These are phyloP conservation scores for Pipa parva DNA, from an alignment of 2,113 vertebrate genomes.

Conservation along the genomic window DNA sequence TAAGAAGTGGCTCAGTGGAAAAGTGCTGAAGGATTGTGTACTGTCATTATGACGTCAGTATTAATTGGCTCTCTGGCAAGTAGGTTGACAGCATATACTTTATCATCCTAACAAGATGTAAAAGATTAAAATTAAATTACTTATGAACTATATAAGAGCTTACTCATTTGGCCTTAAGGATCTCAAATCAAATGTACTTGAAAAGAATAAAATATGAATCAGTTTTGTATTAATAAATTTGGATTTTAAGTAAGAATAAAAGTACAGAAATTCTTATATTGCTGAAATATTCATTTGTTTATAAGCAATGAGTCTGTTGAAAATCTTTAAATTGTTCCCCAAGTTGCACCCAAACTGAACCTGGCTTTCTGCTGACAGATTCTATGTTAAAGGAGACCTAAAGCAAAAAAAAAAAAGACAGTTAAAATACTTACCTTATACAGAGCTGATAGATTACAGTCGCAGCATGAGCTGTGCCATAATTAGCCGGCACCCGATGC, in stretches of 20 bases:
- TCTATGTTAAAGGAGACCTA: too few relatives aligned
- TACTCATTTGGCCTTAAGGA: slow-evolving; percentile 16
- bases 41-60: slow-evolving; percentile 34
- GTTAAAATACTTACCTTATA: too few relatives aligned
- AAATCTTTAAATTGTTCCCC: too few relatives aligned
- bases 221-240: neutral
- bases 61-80: slow-evolving; percentile 36
- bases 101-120: slow-evolving; percentile 34
- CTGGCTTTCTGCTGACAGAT: too few relatives aligned
- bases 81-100: slow-evolving; percentile 25
- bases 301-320: too few relatives aligned
- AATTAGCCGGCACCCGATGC: too few relatives aligned
- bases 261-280: neutral
- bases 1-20: neutral
- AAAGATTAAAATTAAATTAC: slow-evolving; percentile 36
- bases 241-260: neutral
- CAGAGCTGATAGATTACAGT: too few relatives aligned
- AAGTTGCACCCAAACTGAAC: too few relatives aligned
- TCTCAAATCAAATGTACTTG: slow-evolving; percentile 16
- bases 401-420: too few relatives aligned
- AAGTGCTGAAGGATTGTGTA: neutral
- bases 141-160: slow-evolving; percentile 26
- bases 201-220: slow-evolving; percentile 1
- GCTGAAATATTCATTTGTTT: too few relatives aligned
- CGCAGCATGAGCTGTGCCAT: too few relatives aligned